Conservation (phyloP, 2,113 vertebrate genomes). For the Accipiter virgatus region DNA sequence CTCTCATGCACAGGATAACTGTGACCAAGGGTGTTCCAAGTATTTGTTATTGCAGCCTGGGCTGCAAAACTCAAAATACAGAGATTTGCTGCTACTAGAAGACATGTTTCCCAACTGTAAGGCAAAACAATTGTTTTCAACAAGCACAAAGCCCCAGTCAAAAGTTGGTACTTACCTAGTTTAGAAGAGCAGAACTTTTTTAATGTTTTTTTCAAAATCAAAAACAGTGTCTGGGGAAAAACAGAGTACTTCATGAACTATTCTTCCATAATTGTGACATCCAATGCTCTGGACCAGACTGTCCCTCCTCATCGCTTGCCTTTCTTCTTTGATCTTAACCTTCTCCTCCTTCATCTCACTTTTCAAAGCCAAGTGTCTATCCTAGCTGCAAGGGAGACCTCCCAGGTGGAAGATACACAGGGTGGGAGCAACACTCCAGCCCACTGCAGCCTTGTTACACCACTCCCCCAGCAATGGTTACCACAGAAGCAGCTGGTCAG, state of each 20-base stretch:
- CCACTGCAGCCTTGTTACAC: neutral
- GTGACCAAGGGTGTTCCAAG: neutral
- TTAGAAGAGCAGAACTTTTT: neutral
- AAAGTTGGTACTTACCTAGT: neutral
- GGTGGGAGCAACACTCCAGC: neutral
- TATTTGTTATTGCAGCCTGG: neutral
- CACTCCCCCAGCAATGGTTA: fast-evolving
- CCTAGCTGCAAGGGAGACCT: neutral
- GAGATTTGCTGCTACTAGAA: neutral
- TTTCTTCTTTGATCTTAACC: neutral
- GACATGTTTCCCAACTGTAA: neutral
- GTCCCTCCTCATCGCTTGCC: neutral
- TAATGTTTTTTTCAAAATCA: neutral
- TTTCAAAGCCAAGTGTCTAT: neutral
- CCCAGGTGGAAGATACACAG: fast-evolving
- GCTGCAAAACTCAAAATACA: neutral
- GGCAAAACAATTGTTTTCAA: neutral
- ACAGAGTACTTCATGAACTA: neutral
- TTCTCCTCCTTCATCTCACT: neutral
- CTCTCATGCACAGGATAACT: neutral
- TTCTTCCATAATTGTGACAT: neutral
- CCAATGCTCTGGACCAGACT: neutral
- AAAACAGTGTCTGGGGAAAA: neutral
- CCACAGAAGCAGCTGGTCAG: neutral
- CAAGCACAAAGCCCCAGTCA: neutral